Percentiles rank a stretch among this genome's conserved stretches.
These are phyloP conservation scores for Plecturocebus donacophilus DNA, from an alignment of 2,113 vertebrate genomes.

Conservation along the genomic window DNA sequence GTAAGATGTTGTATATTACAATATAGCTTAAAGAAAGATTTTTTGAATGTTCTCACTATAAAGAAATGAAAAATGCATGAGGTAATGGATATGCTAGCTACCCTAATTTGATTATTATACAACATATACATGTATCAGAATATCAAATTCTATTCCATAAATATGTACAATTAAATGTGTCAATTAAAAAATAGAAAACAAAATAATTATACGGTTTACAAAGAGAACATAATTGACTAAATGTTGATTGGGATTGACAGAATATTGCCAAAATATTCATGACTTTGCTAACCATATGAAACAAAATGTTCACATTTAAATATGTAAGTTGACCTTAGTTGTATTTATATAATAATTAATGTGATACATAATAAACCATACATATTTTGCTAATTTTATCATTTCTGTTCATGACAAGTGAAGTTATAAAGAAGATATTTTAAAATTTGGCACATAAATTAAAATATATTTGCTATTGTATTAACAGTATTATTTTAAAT, in stretches of 20 bases:
- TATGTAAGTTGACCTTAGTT: neutral
- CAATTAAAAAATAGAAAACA: neutral
- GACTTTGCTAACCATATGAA: neutral
- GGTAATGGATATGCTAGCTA: neutral
- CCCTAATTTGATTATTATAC: neutral
- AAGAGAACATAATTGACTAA: neutral
- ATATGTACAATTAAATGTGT: neutral
- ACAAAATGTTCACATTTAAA: constrained; percentile 2
- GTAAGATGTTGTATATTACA: neutral
- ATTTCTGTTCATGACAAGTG: neutral
- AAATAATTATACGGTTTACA: neutral
- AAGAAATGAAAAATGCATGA: neutral
- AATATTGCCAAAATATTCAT: neutral
- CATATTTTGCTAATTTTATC: neutral
- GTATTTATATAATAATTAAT: neutral
- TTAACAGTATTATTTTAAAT: neutral
- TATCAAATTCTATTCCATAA: neutral
- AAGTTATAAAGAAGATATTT: neutral
- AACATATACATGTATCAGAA: neutral
- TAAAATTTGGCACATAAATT: neutral
- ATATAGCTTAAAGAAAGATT: neutral
- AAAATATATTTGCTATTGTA: neutral
- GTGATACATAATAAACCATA: neutral
- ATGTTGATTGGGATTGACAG: neutral
- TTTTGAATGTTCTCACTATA: neutral